Evolutionary conservation across 2,888 invertebrate species (phyloP).

Genomic region (Drosophila tanythrix): DNA sequence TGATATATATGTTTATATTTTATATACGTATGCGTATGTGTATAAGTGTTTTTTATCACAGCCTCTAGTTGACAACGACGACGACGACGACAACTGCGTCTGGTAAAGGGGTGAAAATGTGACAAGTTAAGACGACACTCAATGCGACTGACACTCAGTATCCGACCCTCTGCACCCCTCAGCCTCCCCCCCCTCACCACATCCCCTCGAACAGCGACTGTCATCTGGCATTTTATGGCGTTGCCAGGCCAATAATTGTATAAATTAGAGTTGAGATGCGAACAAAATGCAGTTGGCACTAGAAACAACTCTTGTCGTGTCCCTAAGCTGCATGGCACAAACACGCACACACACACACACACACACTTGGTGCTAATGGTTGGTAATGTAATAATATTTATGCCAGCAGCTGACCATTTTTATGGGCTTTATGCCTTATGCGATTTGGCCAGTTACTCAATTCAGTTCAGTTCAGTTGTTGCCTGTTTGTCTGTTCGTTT

Average conservation of each 20-base stretch:
- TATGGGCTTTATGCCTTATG: constrained; percentile 64
- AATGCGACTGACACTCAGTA: constrained; percentile 59
- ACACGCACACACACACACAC: not conserved
- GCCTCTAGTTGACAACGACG: constrained; percentile 16
- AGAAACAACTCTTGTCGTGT: constrained; percentile 15
- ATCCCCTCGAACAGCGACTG: constrained; percentile 10
- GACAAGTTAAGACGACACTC: constrained; percentile 75
- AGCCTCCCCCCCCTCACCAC: not conserved
- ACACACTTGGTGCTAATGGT: constrained; percentile 35
- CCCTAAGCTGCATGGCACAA: constrained; percentile 17
- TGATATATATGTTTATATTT: constrained; percentile 17
- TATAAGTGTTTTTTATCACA: constrained; percentile 49
- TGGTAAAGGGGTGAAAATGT: constrained; percentile 76
- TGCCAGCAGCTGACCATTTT: constrained; percentile 66
- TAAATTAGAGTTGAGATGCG: constrained; percentile 72
- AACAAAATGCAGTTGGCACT: constrained; percentile 54
- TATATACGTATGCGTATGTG: not conserved
- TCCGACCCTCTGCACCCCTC: not conserved
- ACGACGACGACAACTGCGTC: constrained; percentile 12
- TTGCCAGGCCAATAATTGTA: constrained; percentile 67
- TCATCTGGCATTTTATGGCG: constrained; percentile 60
- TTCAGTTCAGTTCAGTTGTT: constrained; percentile 37
- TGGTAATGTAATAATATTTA: constrained; percentile 81
- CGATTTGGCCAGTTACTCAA: constrained; percentile 79
- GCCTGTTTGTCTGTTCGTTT: constrained; percentile 16